phyloP scores from a whole-genome alignment of 1,140 invertebrate species.

The Drosophila pallidifrons region DNA sequence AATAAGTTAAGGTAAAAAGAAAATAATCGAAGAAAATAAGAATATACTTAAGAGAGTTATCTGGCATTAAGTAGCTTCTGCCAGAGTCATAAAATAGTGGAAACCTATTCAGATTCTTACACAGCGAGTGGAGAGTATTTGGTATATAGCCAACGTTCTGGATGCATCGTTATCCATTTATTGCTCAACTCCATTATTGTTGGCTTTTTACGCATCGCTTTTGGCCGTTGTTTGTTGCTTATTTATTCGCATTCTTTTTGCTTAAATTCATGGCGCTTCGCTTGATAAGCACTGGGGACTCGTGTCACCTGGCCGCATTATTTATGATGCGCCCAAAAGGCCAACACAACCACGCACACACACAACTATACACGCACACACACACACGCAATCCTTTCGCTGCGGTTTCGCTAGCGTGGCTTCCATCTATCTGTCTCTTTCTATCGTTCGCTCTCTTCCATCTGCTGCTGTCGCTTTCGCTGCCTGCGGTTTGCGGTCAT shows the following conservation, averaged over 20 bases:
- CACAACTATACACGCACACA: conserved; percentile 16
- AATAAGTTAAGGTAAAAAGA: neutral
- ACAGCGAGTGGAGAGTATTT: neutral
- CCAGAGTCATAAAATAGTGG: neutral
- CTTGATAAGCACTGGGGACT: conserved; percentile 52
- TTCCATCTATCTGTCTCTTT: conserved; percentile 1
- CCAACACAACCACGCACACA: conserved; percentile 8
- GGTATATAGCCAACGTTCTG: conserved; percentile 1
- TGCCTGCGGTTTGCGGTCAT: conserved; percentile 58
- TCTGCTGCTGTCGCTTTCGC: conserved; percentile 22
- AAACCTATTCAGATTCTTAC: neutral
- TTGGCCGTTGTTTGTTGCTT: conserved; percentile 14
- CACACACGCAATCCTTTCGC: conserved; percentile 60
- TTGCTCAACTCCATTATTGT: conserved; percentile 36
- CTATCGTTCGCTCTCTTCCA: neutral
- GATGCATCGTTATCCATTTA: conserved; percentile 20
- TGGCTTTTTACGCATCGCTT: conserved; percentile 1
- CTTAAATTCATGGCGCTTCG: conserved; percentile 34
- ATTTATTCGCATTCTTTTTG: conserved; percentile 41
- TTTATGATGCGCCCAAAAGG: conserved; percentile 60
- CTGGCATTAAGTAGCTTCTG: neutral
- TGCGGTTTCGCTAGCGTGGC: conserved; percentile 48
- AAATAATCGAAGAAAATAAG: neutral
- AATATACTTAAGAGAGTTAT: conserved; percentile 1
- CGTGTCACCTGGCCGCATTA: conserved; percentile 59